phyloP scores from a whole-genome alignment of 2,797 vertebrate genomes.

The Sitta carolinensis region DNA sequence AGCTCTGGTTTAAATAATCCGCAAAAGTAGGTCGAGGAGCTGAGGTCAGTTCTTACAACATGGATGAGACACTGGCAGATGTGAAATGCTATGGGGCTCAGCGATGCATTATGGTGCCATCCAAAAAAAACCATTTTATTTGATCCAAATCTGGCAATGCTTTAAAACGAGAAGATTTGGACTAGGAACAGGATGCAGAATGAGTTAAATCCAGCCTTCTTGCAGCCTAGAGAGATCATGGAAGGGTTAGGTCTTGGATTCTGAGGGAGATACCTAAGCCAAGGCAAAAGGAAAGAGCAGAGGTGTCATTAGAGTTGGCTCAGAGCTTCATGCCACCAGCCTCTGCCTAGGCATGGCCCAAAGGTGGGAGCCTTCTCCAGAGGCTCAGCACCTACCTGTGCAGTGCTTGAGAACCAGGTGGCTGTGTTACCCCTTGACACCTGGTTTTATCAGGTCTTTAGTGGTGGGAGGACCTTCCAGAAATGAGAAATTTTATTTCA shows the following conservation, averaged over 20 bases:
- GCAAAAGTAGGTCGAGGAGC: background rate
- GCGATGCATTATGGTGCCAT: fast-evolving
- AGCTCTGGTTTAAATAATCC: background rate
- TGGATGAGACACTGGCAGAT: background rate
- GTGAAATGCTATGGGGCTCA: background rate
- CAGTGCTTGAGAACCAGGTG: background rate
- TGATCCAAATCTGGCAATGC: background rate
- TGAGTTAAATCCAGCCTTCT: background rate
- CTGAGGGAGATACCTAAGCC: background rate
- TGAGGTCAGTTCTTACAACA: background rate
- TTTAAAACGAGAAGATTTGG: background rate
- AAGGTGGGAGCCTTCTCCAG: background rate
- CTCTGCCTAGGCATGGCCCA: background rate
- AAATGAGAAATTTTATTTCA: background rate
- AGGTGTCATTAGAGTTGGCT: background rate
- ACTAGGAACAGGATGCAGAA: background rate
- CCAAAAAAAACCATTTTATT: background rate
- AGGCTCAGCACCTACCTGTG: background rate
- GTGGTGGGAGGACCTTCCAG: background rate
- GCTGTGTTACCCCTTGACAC: fast-evolving
- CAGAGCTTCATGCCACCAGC: background rate
- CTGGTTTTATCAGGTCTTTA: background rate
- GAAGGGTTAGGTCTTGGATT: background rate
- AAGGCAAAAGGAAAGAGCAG: background rate
- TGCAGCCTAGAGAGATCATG: background rate